A percentile compares a stretch with the other conserved stretches of the same genome.
These are phyloP conservation scores for Nesidiocoris tenuis DNA, from an alignment of 2,888 invertebrate genomes.

Conservation along the genomic window DNA sequence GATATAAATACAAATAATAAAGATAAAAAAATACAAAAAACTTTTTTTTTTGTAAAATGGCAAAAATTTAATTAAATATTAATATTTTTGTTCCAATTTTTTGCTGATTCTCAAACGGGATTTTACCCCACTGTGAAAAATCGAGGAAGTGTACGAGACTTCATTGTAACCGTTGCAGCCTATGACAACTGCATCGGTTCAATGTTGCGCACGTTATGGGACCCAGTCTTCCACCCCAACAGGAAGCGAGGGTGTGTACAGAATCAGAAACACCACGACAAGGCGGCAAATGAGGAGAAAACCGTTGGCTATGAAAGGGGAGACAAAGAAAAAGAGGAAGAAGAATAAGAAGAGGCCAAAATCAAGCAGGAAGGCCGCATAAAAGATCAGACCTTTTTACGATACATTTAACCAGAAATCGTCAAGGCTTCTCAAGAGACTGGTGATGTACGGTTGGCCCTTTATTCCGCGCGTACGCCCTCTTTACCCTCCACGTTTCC, in stretches of 20 bases:
- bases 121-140: no score
- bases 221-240: not conserved
- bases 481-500: not conserved
- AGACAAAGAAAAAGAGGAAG: not conserved
- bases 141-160: no score
- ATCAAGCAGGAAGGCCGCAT: not conserved
- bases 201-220: not conserved
- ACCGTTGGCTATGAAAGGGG: not conserved
- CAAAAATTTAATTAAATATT: no score
- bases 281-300: conserved; percentile 21
- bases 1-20: no score
- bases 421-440: not conserved
- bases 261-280: not conserved
- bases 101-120: no score
- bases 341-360: not conserved
- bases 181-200: not conserved
- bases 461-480: not conserved
- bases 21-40: no score
- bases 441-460: not conserved
- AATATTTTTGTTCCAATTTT: no score
- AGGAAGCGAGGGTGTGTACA: not conserved
- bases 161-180: no score
- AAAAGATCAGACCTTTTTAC: conserved; percentile 40
- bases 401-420: conserved; percentile 43
- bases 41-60: no score